Conservation (phyloP, 2,797 vertebrate species). For the Nasua narica region DNA sequence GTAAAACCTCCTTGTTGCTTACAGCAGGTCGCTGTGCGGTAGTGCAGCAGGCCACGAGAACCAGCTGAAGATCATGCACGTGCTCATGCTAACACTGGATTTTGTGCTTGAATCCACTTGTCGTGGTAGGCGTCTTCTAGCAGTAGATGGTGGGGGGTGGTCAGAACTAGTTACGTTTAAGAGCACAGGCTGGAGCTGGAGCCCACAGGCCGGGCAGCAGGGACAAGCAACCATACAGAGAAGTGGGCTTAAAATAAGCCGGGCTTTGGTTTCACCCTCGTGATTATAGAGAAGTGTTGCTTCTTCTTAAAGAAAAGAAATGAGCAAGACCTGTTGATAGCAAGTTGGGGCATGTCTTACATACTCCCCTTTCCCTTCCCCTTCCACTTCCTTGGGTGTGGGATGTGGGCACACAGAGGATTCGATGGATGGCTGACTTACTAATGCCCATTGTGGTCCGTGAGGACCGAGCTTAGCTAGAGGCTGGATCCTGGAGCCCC, state of each 20-base stretch:
- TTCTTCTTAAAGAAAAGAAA: conserved; percentile 11
- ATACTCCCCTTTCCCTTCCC: background rate
- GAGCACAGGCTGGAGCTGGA: background rate
- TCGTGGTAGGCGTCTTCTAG: background rate
- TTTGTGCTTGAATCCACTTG: background rate
- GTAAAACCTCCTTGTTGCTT: background rate
- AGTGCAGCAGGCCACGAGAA: background rate
- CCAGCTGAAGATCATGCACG: background rate
- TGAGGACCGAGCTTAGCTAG: conserved; percentile 15
- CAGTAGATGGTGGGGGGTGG: no score
- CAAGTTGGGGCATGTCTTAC: background rate
- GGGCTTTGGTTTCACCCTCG: background rate
- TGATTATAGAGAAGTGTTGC: background rate
- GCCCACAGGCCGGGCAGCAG: background rate
- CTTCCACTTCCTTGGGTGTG: background rate
- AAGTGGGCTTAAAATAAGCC: background rate
- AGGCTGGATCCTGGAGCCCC: conserved; percentile 20
- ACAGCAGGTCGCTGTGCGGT: background rate
- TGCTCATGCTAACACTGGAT: background rate
- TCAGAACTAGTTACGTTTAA: background rate
- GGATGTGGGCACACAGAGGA: background rate
- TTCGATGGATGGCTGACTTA: background rate
- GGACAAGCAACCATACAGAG: background rate
- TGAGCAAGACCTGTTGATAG: background rate
- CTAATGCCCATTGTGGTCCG: background rate